Evolutionary conservation across 2,888 invertebrate genomes (phyloP), one percentile per base, ranked within the genome.

Genomic region (Drosophila dives): DNA sequence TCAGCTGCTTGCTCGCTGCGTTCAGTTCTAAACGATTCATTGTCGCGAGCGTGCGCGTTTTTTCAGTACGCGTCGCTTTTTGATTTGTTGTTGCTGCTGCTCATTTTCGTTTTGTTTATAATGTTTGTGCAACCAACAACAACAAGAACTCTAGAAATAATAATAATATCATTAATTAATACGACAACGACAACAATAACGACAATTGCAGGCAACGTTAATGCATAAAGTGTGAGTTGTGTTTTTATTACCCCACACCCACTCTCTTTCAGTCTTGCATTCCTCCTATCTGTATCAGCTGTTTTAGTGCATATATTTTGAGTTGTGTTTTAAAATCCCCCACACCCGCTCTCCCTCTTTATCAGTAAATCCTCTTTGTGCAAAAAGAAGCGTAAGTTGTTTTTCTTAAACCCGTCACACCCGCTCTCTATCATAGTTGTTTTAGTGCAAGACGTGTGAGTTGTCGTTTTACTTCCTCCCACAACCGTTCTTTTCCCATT

Each of bases 1-100:
- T 26, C 33, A 42, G 49, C 55, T 59, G 62, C 49, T 54, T 61
- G 59, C 62, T 73, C 67, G 59, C 76, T 62, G 73, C 62, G 56
- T 77, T 88, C 71, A 81, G 81, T 86, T 81, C 75, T 75, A 68
- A 77, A 80, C 86, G 86, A 83, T 64, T 66, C 76, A 63, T 73
- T 65, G 88, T 51, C 77, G 86, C 76, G 87, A 71, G 65, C 83
- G 83, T 82, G 83, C 83, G 75, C 66, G 80, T 63, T 77, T 58
- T 64, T 40, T 50, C 20, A 54, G 32, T 49, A 34, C 29, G 36
- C 53, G 73, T 80, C 64, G 55, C 72, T 54, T 66, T 68, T 66
- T 65, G 49, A 59, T 65, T 65, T 53, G 45, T 29, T 72, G 64
- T 64, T 63, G 54, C 72, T 56, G 74, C 53, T 75, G 67, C 64